These are phyloP conservation scores for Rhabdomys pumilio DNA, from an alignment of 2,797 vertebrate species.

Conservation along the genomic window DNA sequence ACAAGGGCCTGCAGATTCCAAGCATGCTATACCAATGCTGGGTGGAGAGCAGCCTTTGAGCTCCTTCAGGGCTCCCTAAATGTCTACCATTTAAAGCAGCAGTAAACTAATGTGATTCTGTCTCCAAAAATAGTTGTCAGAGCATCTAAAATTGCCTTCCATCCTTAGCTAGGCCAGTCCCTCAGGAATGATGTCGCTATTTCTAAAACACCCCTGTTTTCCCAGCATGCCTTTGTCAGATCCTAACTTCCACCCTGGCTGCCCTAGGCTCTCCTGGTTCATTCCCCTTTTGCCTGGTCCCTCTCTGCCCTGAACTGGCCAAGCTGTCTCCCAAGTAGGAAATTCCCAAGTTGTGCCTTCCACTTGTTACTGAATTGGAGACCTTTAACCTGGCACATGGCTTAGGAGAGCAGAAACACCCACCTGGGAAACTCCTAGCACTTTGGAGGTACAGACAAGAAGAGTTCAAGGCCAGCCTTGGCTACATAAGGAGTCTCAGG, in stretches of 20 bases:
- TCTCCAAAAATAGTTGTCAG: constrained; percentile 70
- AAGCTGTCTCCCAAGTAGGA: constrained; percentile 43
- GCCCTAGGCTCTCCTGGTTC: constrained; percentile 40
- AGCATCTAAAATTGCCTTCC: constrained; percentile 75
- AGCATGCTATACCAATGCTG: neutral
- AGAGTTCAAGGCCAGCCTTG: neutral
- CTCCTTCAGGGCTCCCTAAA: constrained; percentile 34
- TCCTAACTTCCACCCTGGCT: constrained; percentile 15
- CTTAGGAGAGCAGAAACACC: neutral
- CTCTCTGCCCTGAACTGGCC: neutral
- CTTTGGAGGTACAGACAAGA: neutral
- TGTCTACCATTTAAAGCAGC: constrained; percentile 68
- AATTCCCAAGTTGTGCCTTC: constrained; percentile 54
- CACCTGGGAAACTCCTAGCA: neutral
- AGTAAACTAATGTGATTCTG: constrained; percentile 51
- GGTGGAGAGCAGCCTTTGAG: constrained; percentile 53
- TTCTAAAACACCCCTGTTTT: constrained; percentile 72
- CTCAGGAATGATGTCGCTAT: constrained; percentile 8
- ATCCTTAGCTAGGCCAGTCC: constrained; percentile 26
- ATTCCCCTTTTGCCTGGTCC: neutral
- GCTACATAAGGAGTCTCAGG: neutral
- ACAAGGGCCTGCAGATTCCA: neutral
- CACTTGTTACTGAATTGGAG: constrained; percentile 17
- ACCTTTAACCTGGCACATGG: constrained; percentile 57
- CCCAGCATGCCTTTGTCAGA: constrained; percentile 66